Base-by-base conservation (phyloP, 1,140 invertebrate genomes). In the Rhynchophorus ferrugineus region DNA sequence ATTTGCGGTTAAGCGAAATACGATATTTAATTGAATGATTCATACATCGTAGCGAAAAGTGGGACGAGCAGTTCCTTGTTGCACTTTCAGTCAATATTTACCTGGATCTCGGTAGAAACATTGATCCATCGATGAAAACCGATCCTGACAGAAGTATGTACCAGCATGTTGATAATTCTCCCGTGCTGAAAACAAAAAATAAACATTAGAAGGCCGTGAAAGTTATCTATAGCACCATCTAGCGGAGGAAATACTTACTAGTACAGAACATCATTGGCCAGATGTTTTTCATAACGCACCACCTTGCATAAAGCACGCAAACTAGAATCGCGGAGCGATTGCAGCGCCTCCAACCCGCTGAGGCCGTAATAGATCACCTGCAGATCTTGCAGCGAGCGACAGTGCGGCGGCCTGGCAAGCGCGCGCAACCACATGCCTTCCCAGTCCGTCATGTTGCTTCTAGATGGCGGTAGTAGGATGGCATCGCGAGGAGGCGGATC, bases 41-140 rank as follows among this genome's bases (percentile, higher is more conserved):
- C n/a, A n/a, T n/a, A n/a, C n/a, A n/a, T n/a, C n/a, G n/a, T n/a
- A n/a, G n/a, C n/a, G n/a, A n/a, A n/a, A n/a, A n/a, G n/a, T n/a
- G n/a, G n/a, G n/a, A n/a, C n/a, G n/a, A n/a, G n/a, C n/a, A n/a
- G n/a, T n/a, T n/a, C n/a, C n/a, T n/a, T n/a, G n/a, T n/a, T n/a
- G n/a, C n/a, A n/a, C n/a, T n/a, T n/a, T n/a, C n/a, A n/a, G n/a
- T n/a, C n/a, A n/a, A n/a, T n/a, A 58, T 66, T 77, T 78, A 91
- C 89, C 87, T 89, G 73, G 83, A 84, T 58, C 85, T 73, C 3
- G 89, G 88, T 47, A 91, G 73, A 64, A 85, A 91, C 85, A 91
- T 89, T 47, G 84, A 86, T 49, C 86, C 85, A 71, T 90, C 87
- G 68, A 91, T 91, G 74, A 91, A 91, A n/a, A 91, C 87, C 2